Percentiles rank a stretch among this genome's conserved stretches.
These are phyloP conservation scores for Galago senegalensis DNA, from an alignment of 2,797 vertebrate genomes.

Conservation along the genomic window DNA sequence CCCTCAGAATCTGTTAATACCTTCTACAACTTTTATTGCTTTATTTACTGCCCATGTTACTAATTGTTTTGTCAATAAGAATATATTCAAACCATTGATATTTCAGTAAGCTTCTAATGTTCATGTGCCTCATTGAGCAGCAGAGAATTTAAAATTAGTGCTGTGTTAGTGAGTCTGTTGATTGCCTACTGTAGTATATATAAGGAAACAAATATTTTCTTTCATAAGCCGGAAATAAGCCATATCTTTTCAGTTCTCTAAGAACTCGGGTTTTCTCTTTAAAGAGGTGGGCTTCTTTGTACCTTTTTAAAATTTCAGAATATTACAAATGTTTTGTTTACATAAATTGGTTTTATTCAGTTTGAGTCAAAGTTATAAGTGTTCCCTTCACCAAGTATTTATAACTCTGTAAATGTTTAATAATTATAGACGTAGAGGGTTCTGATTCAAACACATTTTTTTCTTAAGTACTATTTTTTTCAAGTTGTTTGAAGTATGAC, in stretches of 20 bases:
- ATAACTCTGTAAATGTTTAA: neutral
- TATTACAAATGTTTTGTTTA: too few relatives aligned
- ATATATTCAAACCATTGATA: conserved; percentile 34
- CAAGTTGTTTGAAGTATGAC: too few relatives aligned
- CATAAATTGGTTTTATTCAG: too few relatives aligned
- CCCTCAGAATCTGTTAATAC: neutral
- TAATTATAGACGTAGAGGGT: neutral
- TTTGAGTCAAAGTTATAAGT: too few relatives aligned
- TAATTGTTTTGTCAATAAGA: conserved; percentile 33
- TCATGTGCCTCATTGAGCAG: conserved; percentile 17
- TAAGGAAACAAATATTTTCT: conserved; percentile 26
- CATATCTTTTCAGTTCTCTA: neutral
- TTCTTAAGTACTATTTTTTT: too few relatives aligned
- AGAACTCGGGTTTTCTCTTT: conserved; percentile 8
- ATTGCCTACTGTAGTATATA: neutral
- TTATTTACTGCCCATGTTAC: neutral
- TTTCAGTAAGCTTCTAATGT: conserved; percentile 40
- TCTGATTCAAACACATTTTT: conserved; percentile 53
- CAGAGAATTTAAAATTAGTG: conserved; percentile 45
- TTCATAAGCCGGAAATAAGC: conserved; percentile 26
- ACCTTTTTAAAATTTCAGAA: neutral
- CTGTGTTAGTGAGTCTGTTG: conserved; percentile 6
- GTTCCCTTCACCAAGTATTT: neutral
- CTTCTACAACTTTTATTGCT: neutral
- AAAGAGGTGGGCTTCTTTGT: conserved; percentile 21